These are phyloP conservation scores for Acanthoscelides obtectus DNA, from an alignment of 2,888 invertebrate genomes.

Conservation along the genomic window DNA sequence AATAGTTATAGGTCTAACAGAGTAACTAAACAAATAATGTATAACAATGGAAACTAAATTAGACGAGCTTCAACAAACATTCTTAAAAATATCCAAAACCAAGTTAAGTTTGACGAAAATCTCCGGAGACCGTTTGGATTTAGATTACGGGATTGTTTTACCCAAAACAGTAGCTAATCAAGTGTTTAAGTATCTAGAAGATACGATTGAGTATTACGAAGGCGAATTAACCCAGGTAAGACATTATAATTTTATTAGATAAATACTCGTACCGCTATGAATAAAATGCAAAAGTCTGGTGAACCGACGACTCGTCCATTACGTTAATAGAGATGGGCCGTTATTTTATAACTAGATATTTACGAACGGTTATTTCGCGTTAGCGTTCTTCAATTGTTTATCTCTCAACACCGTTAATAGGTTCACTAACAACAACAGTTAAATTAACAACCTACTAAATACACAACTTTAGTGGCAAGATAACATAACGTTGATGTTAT, in stretches of 20 bases:
- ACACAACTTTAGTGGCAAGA: too few species aligned
- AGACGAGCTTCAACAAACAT: constrained; percentile 10
- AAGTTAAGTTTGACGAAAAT: constrained; percentile 40
- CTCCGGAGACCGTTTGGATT: constrained; percentile 52
- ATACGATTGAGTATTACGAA: constrained; percentile 56
- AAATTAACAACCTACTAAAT: too few species aligned
- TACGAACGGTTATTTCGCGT: too few species aligned
- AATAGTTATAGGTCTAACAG: too few species aligned
- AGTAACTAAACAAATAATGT: not conserved
- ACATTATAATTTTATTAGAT: not conserved
- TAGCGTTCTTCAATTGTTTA: too few species aligned
- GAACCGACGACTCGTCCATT: too few species aligned
- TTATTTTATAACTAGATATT: too few species aligned
- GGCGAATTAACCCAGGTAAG: constrained; percentile 57
- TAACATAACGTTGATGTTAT: constrained; percentile 18
- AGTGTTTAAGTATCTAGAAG: constrained; percentile 53
- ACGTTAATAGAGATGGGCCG: too few species aligned
- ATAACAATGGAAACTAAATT: not conserved
- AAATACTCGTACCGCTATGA: too few species aligned
- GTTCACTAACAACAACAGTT: too few species aligned
- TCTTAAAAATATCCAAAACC: constrained; percentile 20
- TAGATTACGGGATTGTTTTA: constrained; percentile 55
- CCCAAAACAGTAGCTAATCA: constrained; percentile 47
- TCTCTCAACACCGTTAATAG: too few species aligned
- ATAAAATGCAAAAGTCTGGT: too few species aligned